phyloP scores from a whole-genome alignment of 1,140 invertebrate species.

The Metopolophium dirhodum region DNA sequence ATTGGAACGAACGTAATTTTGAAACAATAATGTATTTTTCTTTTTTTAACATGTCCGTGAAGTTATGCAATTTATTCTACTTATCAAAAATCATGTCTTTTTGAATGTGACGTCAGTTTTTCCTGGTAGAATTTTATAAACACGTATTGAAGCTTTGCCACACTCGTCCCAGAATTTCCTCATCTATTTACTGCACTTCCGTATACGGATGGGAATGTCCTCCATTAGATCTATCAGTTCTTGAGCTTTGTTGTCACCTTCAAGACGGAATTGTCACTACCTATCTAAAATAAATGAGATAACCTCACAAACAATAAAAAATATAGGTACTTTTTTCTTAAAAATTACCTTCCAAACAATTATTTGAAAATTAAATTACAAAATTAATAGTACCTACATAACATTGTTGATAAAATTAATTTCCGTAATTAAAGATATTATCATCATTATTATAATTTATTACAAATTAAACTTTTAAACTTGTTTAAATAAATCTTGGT shows the following conservation, averaged over 20 bases:
- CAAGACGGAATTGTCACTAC: neutral
- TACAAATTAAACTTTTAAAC: neutral
- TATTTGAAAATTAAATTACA: neutral
- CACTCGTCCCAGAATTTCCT: neutral
- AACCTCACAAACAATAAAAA: neutral
- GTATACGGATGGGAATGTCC: neutral
- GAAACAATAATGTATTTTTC: neutral
- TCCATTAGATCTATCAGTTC: too few species aligned
- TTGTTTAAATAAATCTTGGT: neutral
- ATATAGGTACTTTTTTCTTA: neutral
- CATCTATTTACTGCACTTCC: neutral
- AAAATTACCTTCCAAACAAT: neutral
- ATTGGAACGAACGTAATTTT: neutral
- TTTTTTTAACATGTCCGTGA: neutral
- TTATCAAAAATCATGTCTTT: neutral
- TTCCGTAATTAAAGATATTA: too few species aligned
- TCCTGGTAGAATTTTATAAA: neutral
- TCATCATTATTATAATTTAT: neutral
- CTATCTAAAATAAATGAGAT: neutral
- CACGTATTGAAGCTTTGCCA: neutral
- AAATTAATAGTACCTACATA: neutral
- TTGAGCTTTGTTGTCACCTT: neutral
- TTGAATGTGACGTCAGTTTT: neutral
- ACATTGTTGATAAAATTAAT: too few species aligned
- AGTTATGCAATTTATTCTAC: neutral